Conservation (phyloP, 2,113 vertebrate genomes). For the Eupsittula cactorum region DNA sequence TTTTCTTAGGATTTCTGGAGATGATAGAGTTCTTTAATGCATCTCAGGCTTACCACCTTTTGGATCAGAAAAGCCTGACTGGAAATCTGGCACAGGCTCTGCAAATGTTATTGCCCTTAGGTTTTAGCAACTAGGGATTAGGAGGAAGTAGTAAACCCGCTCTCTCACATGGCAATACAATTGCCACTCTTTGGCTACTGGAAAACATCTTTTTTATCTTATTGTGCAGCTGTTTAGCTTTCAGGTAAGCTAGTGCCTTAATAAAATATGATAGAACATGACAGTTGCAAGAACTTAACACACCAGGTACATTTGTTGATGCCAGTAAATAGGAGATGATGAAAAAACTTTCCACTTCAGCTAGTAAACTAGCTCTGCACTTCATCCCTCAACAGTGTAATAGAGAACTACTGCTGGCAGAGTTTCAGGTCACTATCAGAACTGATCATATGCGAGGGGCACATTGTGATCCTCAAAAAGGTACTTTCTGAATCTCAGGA, state of each 20-base stretch:
- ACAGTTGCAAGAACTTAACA: not conserved
- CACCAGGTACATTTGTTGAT: not conserved
- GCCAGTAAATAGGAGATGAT: not conserved
- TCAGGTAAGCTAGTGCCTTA: not conserved
- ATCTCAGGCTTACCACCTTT: not conserved
- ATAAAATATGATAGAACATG: not conserved
- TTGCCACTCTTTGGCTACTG: not conserved
- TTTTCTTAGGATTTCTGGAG: not conserved
- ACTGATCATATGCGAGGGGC: fast-evolving
- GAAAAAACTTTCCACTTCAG: not conserved
- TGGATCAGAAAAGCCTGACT: not conserved
- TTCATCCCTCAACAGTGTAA: not conserved
- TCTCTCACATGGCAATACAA: not conserved
- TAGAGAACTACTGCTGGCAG: not conserved
- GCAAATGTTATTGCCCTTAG: not conserved
- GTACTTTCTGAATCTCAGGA: not conserved
- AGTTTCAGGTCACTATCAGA: not conserved
- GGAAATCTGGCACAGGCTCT: not conserved
- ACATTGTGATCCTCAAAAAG: not conserved
- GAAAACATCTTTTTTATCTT: not conserved
- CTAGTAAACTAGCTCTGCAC: not conserved
- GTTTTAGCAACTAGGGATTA: not conserved
- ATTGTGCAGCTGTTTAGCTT: not conserved
- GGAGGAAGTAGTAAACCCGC: not conserved
- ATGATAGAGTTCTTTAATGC: not conserved